Evolutionary conservation across 2,888 invertebrate species (phyloP).

Genomic region (Acheta domesticus): DNA sequence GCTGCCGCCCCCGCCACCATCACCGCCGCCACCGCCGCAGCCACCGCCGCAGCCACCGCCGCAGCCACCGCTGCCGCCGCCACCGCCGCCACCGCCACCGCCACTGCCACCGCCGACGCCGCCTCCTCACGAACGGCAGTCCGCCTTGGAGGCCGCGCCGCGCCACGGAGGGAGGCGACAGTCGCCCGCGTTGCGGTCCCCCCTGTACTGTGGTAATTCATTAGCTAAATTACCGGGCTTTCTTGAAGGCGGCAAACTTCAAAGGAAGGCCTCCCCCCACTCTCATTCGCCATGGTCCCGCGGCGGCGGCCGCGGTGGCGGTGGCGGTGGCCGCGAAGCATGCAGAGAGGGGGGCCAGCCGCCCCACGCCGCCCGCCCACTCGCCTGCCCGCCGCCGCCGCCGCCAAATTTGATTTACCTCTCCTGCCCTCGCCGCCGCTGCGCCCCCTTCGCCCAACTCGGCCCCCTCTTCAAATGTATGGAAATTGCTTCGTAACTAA

Average conservation of each 20-base stretch:
- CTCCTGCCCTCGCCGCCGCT: background rate
- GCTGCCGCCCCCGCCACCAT: no score
- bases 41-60: no score
- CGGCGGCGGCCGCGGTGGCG: constrained; percentile 1
- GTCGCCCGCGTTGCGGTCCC: constrained; percentile 20
- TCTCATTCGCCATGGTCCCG: constrained; percentile 26
- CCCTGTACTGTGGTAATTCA: constrained; percentile 35
- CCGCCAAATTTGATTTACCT: no score
- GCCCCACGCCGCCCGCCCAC: no score
- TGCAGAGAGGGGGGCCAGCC: no score
- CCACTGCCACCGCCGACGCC: background rate
- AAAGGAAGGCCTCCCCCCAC: constrained; percentile 29
- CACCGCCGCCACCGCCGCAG: no score
- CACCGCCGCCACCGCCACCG: no score
- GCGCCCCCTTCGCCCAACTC: no score
- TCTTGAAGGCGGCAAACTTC: constrained; percentile 32
- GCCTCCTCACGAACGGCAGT: background rate
- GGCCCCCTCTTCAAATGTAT: background rate
- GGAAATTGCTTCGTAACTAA: constrained; percentile 9
- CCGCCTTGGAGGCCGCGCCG: background rate
- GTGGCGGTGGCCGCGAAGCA: background rate
- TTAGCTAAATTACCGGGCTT: constrained; percentile 36
- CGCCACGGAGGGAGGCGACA: background rate
- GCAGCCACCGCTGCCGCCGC: no score
- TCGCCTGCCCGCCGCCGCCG: no score